phyloP scores from a whole-genome alignment of 2,888 invertebrate genomes.

The Dorcus parallelipipedus region DNA sequence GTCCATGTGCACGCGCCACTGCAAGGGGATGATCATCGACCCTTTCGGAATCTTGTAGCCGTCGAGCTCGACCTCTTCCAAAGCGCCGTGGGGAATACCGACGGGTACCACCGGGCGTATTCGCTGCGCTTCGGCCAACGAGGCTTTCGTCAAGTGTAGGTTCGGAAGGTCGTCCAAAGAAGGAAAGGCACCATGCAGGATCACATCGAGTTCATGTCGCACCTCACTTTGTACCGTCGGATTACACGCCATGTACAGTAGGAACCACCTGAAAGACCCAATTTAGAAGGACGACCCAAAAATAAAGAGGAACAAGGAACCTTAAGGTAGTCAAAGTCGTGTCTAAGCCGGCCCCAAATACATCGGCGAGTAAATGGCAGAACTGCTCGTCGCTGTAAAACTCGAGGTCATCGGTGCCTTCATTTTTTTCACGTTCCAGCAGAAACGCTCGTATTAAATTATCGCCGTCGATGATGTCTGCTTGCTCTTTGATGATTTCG shows the following conservation, averaged over 20 bases:
- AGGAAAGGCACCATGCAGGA: slow-evolving; percentile 40
- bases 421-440: slow-evolving; percentile 54
- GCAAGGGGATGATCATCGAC: slow-evolving; percentile 73
- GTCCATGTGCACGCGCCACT: slow-evolving; percentile 79
- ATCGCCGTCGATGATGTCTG: slow-evolving; percentile 7
- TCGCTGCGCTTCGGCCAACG: slow-evolving; percentile 75
- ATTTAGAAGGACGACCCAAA: background rate
- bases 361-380: slow-evolving; percentile 72
- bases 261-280: slow-evolving; percentile 59
- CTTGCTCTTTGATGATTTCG: slow-evolving; percentile 58
- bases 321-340: slow-evolving; percentile 76
- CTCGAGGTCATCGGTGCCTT: slow-evolving; percentile 47
- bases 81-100: slow-evolving; percentile 80
- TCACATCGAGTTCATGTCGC: slow-evolving; percentile 54
- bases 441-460: slow-evolving; percentile 64
- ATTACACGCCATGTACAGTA: slow-evolving; percentile 71
- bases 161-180: slow-evolving; percentile 54
- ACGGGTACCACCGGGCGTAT: slow-evolving; percentile 76
- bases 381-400: slow-evolving; percentile 67
- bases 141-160: slow-evolving; percentile 63
- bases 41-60: slow-evolving; percentile 66
- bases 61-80: slow-evolving; percentile 47
- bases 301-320: slow-evolving; percentile 24
- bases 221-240: slow-evolving; percentile 60
- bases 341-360: slow-evolving; percentile 84